Conservation (phyloP, 92 coral and sea anemone genomes). For the Meandrina meandrites region DNA sequence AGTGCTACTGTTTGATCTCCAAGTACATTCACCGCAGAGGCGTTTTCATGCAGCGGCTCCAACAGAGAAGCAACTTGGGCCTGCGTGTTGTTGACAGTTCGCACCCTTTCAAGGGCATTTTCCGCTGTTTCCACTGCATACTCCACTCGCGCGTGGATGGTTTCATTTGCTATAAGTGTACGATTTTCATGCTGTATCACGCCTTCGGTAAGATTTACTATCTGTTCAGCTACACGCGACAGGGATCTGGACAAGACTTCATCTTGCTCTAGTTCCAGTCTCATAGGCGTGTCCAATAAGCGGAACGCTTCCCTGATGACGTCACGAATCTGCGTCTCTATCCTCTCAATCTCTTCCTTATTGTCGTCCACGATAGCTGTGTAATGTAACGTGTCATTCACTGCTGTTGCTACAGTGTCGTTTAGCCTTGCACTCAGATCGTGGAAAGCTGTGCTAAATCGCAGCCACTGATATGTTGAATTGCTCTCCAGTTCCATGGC, state of each 20-base stretch:
- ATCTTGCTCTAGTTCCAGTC: slow-evolving; percentile 19
- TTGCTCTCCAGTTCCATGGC: slow-evolving; percentile 45
- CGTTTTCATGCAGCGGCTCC: slow-evolving; percentile 57
- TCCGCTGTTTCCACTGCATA: slow-evolving; percentile 40
- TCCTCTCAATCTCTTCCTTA: slow-evolving; percentile 15
- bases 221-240: slow-evolving; percentile 14
- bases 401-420: slow-evolving; percentile 1
- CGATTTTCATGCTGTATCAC: slow-evolving; percentile 50
- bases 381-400: slow-evolving; percentile 24
- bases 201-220: slow-evolving; percentile 25
- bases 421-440: slow-evolving; percentile 34
- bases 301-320: slow-evolving; percentile 25
- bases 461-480: slow-evolving; percentile 49
- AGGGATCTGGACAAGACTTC: slow-evolving; percentile 19
- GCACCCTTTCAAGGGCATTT: slow-evolving; percentile 46
- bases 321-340: slow-evolving; percentile 38
- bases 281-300: slow-evolving; percentile 36
- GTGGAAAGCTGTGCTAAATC: slow-evolving; percentile 30
- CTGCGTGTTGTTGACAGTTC: slow-evolving; percentile 25
- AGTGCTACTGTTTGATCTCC: slow-evolving; percentile 54
- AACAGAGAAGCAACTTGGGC: slow-evolving; percentile 43
- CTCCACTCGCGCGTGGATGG: slow-evolving; percentile 43
- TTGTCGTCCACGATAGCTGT: slow-evolving; percentile 23
- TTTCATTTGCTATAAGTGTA: slow-evolving; percentile 48
- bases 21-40: slow-evolving; percentile 39